Evolutionary conservation across 2,113 vertebrate genomes (phyloP).

Genomic region (Lophotis ruficrista): DNA sequence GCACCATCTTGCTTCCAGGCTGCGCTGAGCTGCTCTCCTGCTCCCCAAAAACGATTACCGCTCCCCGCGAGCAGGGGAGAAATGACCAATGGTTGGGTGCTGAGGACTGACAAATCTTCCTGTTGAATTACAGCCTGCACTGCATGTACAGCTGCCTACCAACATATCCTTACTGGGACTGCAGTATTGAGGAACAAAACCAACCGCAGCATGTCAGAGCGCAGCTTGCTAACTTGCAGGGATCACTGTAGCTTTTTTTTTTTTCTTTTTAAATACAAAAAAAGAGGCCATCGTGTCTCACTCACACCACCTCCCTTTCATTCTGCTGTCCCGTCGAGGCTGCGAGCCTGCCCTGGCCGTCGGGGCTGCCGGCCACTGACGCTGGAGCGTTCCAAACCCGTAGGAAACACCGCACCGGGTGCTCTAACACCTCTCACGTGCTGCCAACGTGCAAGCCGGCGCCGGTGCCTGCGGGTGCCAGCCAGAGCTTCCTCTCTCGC

Average conservation of each 20-base stretch:
- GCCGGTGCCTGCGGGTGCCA: neutral
- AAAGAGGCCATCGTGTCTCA: neutral
- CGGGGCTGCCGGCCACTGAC: neutral
- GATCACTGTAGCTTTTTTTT: neutral
- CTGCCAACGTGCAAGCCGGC: neutral
- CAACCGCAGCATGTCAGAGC: neutral
- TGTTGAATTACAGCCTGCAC: neutral
- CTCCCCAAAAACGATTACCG: rapidly evolving
- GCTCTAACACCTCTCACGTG: neutral
- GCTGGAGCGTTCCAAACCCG: rapidly evolving
- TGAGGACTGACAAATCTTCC: neutral
- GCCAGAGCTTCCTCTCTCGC: neutral
- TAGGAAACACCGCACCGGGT: neutral
- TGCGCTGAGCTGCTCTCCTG: neutral
- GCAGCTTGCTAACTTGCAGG: neutral
- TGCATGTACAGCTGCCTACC: neutral
- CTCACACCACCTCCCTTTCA: neutral
- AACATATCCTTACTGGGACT: neutral
- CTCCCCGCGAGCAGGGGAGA: neutral
- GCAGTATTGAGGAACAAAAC: neutral
- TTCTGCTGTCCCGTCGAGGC: neutral
- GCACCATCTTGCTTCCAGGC: neutral
- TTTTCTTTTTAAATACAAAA: neutral
- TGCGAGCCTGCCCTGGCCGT: neutral
- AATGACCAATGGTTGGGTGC: rapidly evolving